Percentiles rank a stretch among this genome's conserved stretches.
phyloP scores from a whole-genome alignment of 2,113 vertebrate genomes.

The Dicerorhinus sumatrensis region DNA sequence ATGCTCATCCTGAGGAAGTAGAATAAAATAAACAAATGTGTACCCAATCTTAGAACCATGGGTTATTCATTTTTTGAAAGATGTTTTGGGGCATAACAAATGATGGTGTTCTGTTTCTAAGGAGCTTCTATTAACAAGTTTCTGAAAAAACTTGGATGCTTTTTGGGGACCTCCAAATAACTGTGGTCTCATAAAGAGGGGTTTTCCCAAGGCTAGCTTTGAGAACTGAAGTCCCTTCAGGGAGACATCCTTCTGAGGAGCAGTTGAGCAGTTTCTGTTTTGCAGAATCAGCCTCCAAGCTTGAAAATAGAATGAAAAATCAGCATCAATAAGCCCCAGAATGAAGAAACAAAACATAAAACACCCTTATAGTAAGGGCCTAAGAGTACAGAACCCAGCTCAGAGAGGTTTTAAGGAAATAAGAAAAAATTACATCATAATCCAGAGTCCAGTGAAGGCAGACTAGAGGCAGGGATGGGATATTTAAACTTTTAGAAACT shows the following conservation, averaged over 20 bases:
- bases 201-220: background rate
- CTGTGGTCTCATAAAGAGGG: background rate
- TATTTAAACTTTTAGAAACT: background rate
- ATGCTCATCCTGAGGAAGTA: background rate
- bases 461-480: background rate
- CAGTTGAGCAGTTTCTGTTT: background rate
- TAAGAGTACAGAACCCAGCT: background rate
- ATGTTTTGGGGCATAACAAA: background rate
- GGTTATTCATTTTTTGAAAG: background rate
- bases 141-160: background rate
- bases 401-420: background rate
- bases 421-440: background rate
- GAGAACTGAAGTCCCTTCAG: background rate
- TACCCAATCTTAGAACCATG: background rate
- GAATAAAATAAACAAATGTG: background rate
- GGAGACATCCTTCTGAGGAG: constrained; percentile 1
- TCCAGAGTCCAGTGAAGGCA: background rate
- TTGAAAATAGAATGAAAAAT: constrained; percentile 23
- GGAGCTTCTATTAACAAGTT: constrained; percentile 23
- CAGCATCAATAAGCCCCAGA: background rate
- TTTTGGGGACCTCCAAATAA: background rate
- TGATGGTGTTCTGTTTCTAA: background rate
- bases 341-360: background rate
- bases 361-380: background rate
- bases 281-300: background rate